Conservation (phyloP, 2,888 invertebrate species). For the Salticus scenicus region DNA sequence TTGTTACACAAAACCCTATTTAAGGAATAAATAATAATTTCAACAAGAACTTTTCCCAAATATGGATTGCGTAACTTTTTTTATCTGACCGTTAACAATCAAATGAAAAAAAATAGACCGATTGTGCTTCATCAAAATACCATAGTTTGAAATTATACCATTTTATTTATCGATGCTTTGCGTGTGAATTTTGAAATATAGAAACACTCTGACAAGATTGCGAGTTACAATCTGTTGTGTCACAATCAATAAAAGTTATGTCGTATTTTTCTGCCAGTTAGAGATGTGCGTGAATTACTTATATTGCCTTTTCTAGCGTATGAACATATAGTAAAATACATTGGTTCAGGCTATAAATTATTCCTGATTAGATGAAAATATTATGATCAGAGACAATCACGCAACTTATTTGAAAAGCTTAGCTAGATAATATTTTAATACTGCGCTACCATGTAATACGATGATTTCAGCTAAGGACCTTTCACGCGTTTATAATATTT, state of each 20-base stretch:
- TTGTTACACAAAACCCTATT: no score
- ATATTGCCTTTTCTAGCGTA: not conserved
- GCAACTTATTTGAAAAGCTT: not conserved
- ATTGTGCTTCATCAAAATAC: no score
- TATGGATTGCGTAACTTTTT: no score
- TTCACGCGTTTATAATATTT: no score
- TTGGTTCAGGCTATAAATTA: not conserved
- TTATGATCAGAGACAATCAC: not conserved
- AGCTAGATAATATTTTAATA: no score
- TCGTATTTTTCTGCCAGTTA: not conserved
- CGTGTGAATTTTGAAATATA: not conserved
- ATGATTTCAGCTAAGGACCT: no score
- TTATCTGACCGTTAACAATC: no score
- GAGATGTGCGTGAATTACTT: constrained; percentile 3
- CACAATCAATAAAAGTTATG: constrained; percentile 16
- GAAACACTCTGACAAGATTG: not conserved
- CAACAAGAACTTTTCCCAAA: no score
- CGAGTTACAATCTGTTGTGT: not conserved
- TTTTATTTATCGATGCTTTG: not conserved
- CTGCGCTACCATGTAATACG: no score
- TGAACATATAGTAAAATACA: not conserved
- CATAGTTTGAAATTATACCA: not conserved
- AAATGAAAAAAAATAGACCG: no score
- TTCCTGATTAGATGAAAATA: not conserved
- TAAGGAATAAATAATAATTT: no score